Evolutionary conservation across 2,888 invertebrate species (phyloP).

Genomic region (Emmelina monodactyla): DNA sequence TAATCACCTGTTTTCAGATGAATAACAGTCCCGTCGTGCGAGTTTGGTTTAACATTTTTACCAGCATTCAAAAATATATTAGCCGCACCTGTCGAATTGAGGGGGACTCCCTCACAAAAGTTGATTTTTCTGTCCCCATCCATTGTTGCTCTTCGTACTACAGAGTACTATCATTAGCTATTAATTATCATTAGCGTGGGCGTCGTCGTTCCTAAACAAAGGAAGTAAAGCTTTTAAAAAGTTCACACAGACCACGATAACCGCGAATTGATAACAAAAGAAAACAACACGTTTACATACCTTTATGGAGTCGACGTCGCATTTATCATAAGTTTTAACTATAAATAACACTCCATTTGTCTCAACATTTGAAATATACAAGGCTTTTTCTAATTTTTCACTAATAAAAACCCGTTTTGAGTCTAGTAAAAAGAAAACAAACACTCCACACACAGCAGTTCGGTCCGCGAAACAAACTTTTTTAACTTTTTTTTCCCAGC

Average conservation of each 20-base stretch:
- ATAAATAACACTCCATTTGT: background rate
- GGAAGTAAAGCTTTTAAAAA: constrained; percentile 49
- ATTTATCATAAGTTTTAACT: constrained; percentile 1
- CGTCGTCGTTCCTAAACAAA: constrained; percentile 54
- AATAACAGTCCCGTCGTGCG: constrained; percentile 48
- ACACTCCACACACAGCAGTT: background rate
- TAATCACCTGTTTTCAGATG: constrained; percentile 55
- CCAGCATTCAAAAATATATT: constrained; percentile 55
- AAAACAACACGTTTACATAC: constrained; percentile 30
- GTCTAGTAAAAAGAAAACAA: background rate
- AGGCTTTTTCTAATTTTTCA: background rate
- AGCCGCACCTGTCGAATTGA: constrained; percentile 48
- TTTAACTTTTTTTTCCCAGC: background rate
- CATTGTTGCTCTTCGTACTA: constrained; percentile 32
- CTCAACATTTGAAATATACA: too few relatives aligned
- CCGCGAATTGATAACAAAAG: constrained; percentile 25
- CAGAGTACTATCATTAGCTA: constrained; percentile 32
- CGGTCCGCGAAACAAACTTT: background rate
- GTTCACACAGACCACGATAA: constrained; percentile 43
- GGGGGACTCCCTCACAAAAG: constrained; percentile 46
- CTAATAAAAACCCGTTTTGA: background rate
- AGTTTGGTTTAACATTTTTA: constrained; percentile 40
- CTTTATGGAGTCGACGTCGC: constrained; percentile 15
- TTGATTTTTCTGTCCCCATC: constrained; percentile 48
- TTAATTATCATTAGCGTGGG: constrained; percentile 36